Base-by-base conservation (phyloP, 1,140 invertebrate genomes). In the Drosophila novamexicana region DNA sequence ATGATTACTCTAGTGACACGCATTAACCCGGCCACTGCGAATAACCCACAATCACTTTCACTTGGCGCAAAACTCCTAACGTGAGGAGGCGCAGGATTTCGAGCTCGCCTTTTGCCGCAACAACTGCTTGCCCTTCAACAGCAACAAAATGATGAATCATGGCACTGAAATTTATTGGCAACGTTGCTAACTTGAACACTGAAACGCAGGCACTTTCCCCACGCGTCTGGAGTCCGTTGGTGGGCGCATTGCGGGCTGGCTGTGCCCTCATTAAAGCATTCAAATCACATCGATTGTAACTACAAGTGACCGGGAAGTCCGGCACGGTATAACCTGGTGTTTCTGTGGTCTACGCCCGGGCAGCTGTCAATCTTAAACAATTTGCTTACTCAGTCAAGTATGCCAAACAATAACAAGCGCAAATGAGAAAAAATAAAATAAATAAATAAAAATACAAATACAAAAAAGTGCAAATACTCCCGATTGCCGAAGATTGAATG, bases 331-430 rank as follows among this genome's bases (percentile, higher is more conserved):
- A 57, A 56, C 49, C 22, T 29, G 22, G 49, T 49, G 34, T 36
- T 14, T 39, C 47, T 45, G 57, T 7, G 47, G 57, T 61, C 57
- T 45, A 5, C 57, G 9, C 49, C 36, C 53, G 9, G 39, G 49
- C 78, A 69, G 67, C 79, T 79, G 80, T 83, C 80, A 83, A 76
- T 83, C 76, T 68, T 76, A 73, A 83, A 76, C 67, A 83, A 83
- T 83, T 83, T 83, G 80, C 80, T 83, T 83, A 83, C 67, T 83
- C 72, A 83, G 69, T 81, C 49, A 79, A 83, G 68, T 83, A 64
- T 83, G 72, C 59, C 76, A 68, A 73, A 77, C 68, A 83, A 83
- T 63, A 81, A 79, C 63, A 64, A 58, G 68, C 53, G 54, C 42
- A 77, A 81, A 75, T 63, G 49, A 64, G 61, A 77, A 53, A 37